Conservation (phyloP, 2,888 invertebrate species). For the Ennomos erosarius region DNA sequence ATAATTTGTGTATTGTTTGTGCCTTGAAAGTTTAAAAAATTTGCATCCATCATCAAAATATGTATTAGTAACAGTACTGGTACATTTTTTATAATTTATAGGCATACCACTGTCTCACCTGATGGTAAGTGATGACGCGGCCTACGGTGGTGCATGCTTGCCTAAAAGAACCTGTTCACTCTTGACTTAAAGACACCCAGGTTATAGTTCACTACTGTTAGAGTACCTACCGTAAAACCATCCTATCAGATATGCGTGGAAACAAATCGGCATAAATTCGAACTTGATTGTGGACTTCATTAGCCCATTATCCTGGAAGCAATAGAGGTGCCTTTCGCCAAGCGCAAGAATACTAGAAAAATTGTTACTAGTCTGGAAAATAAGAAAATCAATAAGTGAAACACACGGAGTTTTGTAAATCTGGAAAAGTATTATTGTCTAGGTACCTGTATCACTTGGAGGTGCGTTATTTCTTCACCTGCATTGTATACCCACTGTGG, state of each 20-base stretch:
- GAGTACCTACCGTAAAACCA: constrained; percentile 87
- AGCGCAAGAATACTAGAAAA: constrained; percentile 90
- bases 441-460: constrained; percentile 86
- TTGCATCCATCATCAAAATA: too few relatives aligned
- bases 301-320: constrained; percentile 91
- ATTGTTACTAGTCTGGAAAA: constrained; percentile 82
- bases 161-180: too few relatives aligned
- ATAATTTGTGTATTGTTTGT: too few relatives aligned
- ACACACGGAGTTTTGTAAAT: too few relatives aligned
- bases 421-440: not conserved
- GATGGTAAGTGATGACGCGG: too few relatives aligned
- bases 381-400: constrained; percentile 34
- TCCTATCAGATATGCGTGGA: constrained; percentile 89
- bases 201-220: too few relatives aligned
- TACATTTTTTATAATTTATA: too few relatives aligned
- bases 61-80: too few relatives aligned
- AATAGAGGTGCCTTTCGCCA: constrained; percentile 94
- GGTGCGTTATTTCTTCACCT: constrained; percentile 89
- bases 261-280: constrained; percentile 93
- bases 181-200: too few relatives aligned
- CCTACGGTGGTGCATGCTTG: too few relatives aligned
- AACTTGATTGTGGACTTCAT: constrained; percentile 93
- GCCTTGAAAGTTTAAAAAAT: too few relatives aligned
- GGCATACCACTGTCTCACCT: too few relatives aligned
- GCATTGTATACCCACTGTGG: constrained; percentile 94